These are phyloP conservation scores for Sinhomidia bicolor DNA, from an alignment of 2,888 invertebrate species.

Conservation along the genomic window DNA sequence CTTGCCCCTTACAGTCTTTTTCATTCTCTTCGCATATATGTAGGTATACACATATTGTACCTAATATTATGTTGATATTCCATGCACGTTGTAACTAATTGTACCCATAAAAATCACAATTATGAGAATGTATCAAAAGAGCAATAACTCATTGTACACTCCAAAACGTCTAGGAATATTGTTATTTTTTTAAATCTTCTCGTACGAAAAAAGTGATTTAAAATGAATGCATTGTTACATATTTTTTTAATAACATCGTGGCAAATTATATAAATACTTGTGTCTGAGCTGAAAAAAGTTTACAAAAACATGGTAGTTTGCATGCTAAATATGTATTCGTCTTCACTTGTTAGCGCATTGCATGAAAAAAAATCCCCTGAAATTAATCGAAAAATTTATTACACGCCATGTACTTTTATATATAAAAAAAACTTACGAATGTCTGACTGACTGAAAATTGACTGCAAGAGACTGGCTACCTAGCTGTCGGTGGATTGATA, in stretches of 20 bases:
- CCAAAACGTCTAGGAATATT: conserved; percentile 19
- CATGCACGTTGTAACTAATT: not conserved
- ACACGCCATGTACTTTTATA: conserved; percentile 43
- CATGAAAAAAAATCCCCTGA: conserved; percentile 60
- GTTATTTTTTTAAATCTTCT: no score
- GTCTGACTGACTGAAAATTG: not conserved
- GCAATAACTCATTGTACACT: conserved; percentile 13
- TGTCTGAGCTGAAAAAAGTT: no score
- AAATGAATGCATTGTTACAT: conserved; percentile 16
- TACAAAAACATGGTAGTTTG: not conserved
- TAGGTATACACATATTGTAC: no score
- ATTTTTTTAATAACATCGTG: not conserved
- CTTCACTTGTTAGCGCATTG: conserved; percentile 9
- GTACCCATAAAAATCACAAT: conserved; percentile 32
- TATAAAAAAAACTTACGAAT: no score
- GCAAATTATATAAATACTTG: not conserved
- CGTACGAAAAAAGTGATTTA: conserved; percentile 26
- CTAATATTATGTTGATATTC: no score
- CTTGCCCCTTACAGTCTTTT: no score
- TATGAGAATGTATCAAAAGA: conserved; percentile 40
- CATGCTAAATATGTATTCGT: not conserved
- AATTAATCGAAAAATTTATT: conserved; percentile 66
- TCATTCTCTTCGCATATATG: no score
- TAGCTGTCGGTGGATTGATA: not conserved
- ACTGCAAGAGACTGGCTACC: conserved; percentile 12